These are phyloP conservation scores for Neoseiulus cucumeris DNA, from an alignment of 1,140 invertebrate genomes.

Conservation along the genomic window DNA sequence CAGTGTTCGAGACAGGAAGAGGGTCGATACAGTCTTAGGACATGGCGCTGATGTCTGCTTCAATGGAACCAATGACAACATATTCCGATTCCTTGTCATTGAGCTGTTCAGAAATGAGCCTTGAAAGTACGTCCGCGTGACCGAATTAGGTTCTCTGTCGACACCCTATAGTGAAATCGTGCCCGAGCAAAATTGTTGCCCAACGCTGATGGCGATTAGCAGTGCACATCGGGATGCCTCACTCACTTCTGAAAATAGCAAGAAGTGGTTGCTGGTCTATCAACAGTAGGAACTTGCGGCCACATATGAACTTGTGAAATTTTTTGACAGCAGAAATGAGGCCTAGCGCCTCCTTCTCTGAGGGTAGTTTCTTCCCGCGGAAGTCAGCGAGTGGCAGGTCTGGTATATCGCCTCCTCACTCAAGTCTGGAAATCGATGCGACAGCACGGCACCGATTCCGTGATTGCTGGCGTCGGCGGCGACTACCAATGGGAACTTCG, in stretches of 20 bases:
- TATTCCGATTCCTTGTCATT: not conserved
- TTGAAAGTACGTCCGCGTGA: conserved; percentile 20
- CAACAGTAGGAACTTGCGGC: conserved; percentile 25
- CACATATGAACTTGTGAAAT: conserved; percentile 33
- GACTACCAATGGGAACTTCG: no score
- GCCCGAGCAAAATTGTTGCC: conserved; percentile 23
- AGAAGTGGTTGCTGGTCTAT: conserved; percentile 32
- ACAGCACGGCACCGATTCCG: not conserved
- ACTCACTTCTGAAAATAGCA: conserved; percentile 24
- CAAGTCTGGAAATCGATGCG: not conserved
- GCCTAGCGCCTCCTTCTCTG: conserved; percentile 35
- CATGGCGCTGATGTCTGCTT: no score
- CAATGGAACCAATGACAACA: not conserved
- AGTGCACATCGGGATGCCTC: conserved; percentile 21
- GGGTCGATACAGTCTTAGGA: not conserved
- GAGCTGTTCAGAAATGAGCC: not conserved
- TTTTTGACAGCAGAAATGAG: conserved; percentile 30
- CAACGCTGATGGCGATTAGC: conserved; percentile 25
- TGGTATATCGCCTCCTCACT: not conserved
- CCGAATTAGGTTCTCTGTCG: conserved; percentile 16
- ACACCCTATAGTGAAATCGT: conserved; percentile 25
- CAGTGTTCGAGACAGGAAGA: not conserved
- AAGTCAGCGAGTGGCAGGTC: conserved; percentile 23
- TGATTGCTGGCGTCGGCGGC: not conserved
- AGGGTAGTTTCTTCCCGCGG: conserved; percentile 30